These are phyloP conservation scores for Bombus pascuorum DNA, from an alignment of 1,140 invertebrate genomes.

Conservation along the genomic window DNA sequence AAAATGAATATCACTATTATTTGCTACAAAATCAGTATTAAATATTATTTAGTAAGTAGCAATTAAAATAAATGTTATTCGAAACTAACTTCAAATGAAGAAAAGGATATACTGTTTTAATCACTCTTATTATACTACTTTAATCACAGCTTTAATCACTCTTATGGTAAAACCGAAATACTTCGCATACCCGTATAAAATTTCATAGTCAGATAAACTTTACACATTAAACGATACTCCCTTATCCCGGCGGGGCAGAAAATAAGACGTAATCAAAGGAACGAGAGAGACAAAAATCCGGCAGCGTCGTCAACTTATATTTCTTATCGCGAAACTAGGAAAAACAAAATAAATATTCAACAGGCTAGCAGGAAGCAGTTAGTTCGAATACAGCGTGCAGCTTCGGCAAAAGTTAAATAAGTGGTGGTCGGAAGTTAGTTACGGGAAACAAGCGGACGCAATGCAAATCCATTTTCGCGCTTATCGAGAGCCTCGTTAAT, in stretches of 20 bases:
- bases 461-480: conserved; percentile 47
- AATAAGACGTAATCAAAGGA: background rate
- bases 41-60: background rate
- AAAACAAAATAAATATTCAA: conserved; percentile 40
- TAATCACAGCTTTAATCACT: background rate
- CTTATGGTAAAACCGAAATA: background rate
- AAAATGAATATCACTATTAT: background rate
- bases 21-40: background rate
- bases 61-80: background rate
- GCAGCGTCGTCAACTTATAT: background rate
- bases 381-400: background rate
- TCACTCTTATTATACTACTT: background rate
- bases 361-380: background rate
- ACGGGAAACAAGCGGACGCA: conserved; percentile 34
- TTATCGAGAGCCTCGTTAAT: conserved; percentile 50
- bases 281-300: background rate
- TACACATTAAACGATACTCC: background rate
- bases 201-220: background rate
- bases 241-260: background rate
- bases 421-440: conserved; percentile 30
- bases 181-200: background rate
- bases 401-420: conserved; percentile 42
- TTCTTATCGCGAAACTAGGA: background rate
- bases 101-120: background rate
- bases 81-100: background rate